phyloP scores from a whole-genome alignment of 2,113 vertebrate genomes.

The Zosterops japonicus region DNA sequence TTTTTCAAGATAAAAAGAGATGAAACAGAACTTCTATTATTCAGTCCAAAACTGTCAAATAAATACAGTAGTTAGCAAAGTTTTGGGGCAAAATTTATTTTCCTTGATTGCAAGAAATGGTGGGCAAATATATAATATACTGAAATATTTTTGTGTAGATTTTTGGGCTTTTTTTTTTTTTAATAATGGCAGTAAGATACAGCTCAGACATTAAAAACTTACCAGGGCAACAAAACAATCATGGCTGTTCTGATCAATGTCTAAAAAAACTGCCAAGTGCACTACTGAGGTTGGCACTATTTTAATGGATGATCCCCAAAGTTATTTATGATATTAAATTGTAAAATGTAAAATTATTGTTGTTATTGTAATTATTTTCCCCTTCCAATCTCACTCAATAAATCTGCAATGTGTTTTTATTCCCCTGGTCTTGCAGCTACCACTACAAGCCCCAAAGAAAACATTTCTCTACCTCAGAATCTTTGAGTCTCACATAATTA shows the following conservation, averaged over 20 bases:
- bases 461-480: slow-evolving; percentile 85
- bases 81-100: background rate
- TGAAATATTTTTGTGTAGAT: background rate
- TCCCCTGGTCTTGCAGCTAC: background rate
- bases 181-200: background rate
- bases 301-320: background rate
- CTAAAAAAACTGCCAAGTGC: background rate
- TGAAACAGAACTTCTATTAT: background rate
- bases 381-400: background rate
- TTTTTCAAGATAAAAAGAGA: background rate
- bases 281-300: background rate
- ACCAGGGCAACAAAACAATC: background rate
- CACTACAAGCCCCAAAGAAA: background rate
- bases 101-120: background rate
- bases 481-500: slow-evolving; percentile 97
- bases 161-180: background rate
- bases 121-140: rapidly evolving
- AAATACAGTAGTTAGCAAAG: background rate
- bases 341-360: background rate
- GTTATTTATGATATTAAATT: background rate
- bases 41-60: background rate
- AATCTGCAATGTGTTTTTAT: background rate
- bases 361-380: background rate
- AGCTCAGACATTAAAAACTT: background rate
- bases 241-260: background rate